Evolutionary conservation across 2,888 invertebrate species (phyloP).

Genomic region (Limnephilus marmoratus): DNA sequence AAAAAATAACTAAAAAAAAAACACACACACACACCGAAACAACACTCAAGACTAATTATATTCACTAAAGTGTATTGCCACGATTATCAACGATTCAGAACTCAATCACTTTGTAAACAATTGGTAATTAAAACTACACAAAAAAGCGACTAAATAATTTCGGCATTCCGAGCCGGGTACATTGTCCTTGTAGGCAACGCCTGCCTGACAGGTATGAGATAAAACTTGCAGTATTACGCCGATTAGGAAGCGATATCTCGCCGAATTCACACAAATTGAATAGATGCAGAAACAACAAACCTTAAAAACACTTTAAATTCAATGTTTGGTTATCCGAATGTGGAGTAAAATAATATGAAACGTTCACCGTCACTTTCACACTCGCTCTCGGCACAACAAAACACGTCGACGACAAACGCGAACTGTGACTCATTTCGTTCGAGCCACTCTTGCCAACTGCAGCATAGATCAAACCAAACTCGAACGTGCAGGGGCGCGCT

Average conservation of each 20-base stretch:
- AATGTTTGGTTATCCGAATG: constrained; percentile 50
- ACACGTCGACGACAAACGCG: constrained; percentile 57
- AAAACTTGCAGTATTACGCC: constrained; percentile 38
- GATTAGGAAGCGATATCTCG: background rate
- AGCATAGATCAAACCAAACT: background rate
- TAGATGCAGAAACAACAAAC: constrained; percentile 38
- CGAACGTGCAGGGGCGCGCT: constrained; percentile 7
- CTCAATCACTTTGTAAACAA: constrained; percentile 38
- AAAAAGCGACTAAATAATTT: constrained; percentile 35
- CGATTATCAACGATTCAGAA: background rate
- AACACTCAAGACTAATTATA: background rate
- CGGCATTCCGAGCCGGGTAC: constrained; percentile 58
- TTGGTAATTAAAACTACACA: constrained; percentile 8
- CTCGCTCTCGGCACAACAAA: constrained; percentile 39
- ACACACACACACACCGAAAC: constrained; percentile 40
- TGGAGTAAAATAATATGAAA: constrained; percentile 48
- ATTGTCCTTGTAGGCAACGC: constrained; percentile 61
- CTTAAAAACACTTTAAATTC: constrained; percentile 49
- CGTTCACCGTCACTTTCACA: constrained; percentile 35
- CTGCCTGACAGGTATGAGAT: constrained; percentile 59
- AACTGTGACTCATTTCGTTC: constrained; percentile 49
- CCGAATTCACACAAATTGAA: background rate
- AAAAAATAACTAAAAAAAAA: background rate
- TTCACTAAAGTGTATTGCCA: background rate
- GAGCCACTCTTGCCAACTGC: constrained; percentile 35